Evolutionary conservation across 2,797 vertebrate genomes (phyloP).

Genomic region (Hyperoplus immaculatus): DNA sequence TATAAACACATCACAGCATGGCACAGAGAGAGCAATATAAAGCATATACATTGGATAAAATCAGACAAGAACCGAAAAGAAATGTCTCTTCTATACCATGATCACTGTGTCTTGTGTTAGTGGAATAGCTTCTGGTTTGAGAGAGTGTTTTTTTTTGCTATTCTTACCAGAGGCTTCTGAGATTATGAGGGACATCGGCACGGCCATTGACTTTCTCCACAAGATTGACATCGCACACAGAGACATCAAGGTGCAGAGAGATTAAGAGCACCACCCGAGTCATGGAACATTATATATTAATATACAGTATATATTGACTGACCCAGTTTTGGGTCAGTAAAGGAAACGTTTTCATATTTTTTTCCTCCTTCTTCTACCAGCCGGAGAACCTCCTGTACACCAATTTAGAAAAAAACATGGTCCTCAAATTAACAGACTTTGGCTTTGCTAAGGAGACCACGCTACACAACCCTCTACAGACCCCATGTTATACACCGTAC

Average conservation of each 20-base stretch:
- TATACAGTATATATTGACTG: neutral
- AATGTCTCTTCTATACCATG: neutral
- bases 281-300: neutral
- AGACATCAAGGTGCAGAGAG: conserved; percentile 93
- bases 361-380: conserved; percentile 73
- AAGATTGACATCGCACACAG: conserved; percentile 95
- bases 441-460: conserved; percentile 98
- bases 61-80: neutral
- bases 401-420: conserved; percentile 85
- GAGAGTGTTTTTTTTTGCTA: conserved; percentile 54
- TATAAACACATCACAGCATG: conserved; percentile 6
- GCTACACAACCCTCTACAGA: conserved; percentile 93
- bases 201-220: conserved; percentile 94
- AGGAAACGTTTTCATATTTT: neutral
- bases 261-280: neutral
- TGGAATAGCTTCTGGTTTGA: conserved; percentile 65
- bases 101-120: neutral
- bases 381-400: conserved; percentile 98
- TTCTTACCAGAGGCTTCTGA: conserved; percentile 91
- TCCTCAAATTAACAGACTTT: conserved; percentile 98
- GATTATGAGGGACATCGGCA: conserved; percentile 97
- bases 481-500: conserved; percentile 98
- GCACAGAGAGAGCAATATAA: neutral
- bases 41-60: neutral
- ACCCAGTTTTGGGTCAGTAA: neutral